These are phyloP conservation scores for Xestobium rufovillosum DNA, from an alignment of 2,888 invertebrate genomes.

Conservation along the genomic window DNA sequence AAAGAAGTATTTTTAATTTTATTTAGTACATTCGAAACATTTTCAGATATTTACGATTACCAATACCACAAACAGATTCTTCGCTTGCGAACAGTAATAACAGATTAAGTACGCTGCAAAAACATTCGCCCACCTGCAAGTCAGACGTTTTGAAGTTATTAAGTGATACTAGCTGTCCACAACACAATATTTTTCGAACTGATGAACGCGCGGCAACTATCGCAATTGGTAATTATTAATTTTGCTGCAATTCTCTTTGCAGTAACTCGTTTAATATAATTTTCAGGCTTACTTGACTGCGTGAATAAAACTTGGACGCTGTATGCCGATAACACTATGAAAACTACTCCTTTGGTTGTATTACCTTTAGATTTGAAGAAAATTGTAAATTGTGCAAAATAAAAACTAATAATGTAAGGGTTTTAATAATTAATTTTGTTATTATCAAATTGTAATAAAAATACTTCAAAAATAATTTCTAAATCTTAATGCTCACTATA, in stretches of 20 bases:
- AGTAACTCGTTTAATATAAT: constrained; percentile 7
- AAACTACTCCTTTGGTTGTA: constrained; percentile 62
- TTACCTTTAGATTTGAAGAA: constrained; percentile 51
- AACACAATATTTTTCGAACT: constrained; percentile 66
- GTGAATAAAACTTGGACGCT: constrained; percentile 66
- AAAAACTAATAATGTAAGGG: too few relatives aligned
- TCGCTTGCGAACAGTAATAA: constrained; percentile 62
- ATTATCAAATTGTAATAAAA: too few relatives aligned
- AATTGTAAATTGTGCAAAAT: too few relatives aligned
- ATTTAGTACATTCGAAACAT: constrained; percentile 5
- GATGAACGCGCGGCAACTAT: constrained; percentile 68
- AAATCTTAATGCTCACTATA: too few relatives aligned
- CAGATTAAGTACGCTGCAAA: constrained; percentile 57
- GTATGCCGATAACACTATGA: constrained; percentile 68
- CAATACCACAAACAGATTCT: constrained; percentile 56
- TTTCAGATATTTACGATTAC: constrained; percentile 62
- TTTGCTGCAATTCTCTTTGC: constrained; percentile 7
- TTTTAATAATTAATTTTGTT: too few relatives aligned
- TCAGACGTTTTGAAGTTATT: constrained; percentile 64
- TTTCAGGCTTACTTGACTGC: constrained; percentile 70
- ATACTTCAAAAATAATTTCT: too few relatives aligned
- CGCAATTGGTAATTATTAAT: constrained; percentile 55
- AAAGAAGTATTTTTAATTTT: constrained; percentile 8
- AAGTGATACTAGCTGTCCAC: constrained; percentile 61
- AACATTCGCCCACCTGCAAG: constrained; percentile 51